Conservation (phyloP, 2,113 vertebrate species). For the Dendrocopos noguchii region DNA sequence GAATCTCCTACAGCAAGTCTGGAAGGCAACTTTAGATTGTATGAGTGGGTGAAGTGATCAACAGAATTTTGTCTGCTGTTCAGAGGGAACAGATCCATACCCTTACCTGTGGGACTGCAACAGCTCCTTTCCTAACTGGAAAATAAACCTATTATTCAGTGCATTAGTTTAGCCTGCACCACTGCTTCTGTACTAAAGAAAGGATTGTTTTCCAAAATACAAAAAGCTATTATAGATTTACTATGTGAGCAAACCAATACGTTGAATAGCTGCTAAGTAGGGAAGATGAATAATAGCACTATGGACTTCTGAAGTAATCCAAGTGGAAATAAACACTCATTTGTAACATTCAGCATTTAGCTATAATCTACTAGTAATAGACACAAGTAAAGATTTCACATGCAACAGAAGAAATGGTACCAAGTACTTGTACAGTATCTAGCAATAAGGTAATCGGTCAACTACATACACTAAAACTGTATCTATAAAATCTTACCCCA, state of each 20-base stretch:
- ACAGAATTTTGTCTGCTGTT: not conserved
- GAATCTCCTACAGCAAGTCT: fast-evolving
- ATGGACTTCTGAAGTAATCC: not conserved
- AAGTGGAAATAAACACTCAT: constrained; percentile 6
- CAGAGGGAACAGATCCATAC: not conserved
- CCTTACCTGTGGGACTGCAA: not conserved
- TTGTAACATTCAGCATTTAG: not conserved
- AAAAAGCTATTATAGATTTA: constrained; percentile 24
- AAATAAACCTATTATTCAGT: constrained; percentile 10
- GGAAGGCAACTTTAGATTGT: not conserved
- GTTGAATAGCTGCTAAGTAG: constrained; percentile 35
- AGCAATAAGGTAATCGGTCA: not conserved
- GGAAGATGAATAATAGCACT: constrained; percentile 3
- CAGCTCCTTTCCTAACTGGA: not conserved
- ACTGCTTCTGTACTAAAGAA: not conserved
- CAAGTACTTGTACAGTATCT: not conserved
- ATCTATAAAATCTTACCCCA: not conserved
- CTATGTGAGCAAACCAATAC: not conserved
- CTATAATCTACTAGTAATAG: not conserved
- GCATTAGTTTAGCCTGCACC: constrained; percentile 1
- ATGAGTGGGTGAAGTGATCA: not conserved
- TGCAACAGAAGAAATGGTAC: not conserved
- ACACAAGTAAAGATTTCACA: not conserved
- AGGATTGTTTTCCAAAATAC: constrained; percentile 12
- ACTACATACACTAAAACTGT: not conserved